Conservation (phyloP, 2,797 vertebrate species). For the Pseudomugil tenellus region DNA sequence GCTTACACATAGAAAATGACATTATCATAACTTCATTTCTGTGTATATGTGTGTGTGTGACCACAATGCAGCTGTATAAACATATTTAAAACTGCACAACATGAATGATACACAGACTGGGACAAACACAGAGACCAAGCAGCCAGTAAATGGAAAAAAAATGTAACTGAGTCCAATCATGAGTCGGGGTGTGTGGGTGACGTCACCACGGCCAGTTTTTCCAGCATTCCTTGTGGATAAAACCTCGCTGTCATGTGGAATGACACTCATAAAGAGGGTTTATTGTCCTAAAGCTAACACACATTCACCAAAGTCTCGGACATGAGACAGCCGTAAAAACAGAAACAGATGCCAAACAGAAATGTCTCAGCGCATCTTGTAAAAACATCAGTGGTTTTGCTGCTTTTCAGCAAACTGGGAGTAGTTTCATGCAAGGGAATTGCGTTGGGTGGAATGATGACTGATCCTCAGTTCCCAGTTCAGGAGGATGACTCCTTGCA, state of each 20-base stretch:
- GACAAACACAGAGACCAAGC: slow-evolving; percentile 14
- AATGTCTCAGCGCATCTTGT: slow-evolving; percentile 27
- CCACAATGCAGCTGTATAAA: neutral
- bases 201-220: slow-evolving; percentile 44
- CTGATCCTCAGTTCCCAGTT: no score
- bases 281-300: slow-evolving; percentile 40
- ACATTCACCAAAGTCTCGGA: neutral
- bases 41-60: neutral
- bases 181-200: slow-evolving; percentile 34
- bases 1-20: neutral
- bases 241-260: slow-evolving; percentile 33
- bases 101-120: no score
- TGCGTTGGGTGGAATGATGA: no score
- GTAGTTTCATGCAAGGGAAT: no score
- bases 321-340: slow-evolving; percentile 33
- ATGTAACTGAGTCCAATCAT: slow-evolving; percentile 19
- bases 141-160: slow-evolving; percentile 57
- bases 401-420: slow-evolving; percentile 20
- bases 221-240: slow-evolving; percentile 52
- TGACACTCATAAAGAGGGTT: slow-evolving; percentile 44
- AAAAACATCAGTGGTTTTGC: slow-evolving; percentile 8
- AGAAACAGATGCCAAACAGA: neutral
- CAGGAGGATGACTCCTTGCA: no score
- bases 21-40: neutral
- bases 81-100: neutral